Conservation (phyloP, 2,113 vertebrate genomes). For the Pluvianellus socialis region DNA sequence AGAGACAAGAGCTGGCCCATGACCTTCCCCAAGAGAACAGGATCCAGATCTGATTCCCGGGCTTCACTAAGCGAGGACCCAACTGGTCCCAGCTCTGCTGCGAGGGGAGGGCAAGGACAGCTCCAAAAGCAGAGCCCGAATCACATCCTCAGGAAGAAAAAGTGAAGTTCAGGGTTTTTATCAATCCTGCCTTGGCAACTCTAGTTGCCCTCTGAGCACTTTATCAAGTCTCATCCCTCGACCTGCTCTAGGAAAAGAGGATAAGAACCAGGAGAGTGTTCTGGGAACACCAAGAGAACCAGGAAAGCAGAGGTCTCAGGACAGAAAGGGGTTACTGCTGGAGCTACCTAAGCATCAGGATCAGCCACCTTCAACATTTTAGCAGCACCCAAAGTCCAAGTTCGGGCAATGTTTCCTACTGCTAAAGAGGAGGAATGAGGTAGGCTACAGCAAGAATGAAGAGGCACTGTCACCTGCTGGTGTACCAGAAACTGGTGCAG, state of each 20-base stretch:
- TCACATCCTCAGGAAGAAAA: not conserved
- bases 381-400: not conserved
- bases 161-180: not conserved
- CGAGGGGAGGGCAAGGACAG: not conserved
- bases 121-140: not conserved
- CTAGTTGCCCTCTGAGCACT: not conserved
- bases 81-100: not conserved
- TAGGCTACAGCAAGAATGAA: not conserved
- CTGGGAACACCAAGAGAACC: not conserved
- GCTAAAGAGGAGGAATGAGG: not conserved
- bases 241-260: not conserved
- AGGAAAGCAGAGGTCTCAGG: not conserved
- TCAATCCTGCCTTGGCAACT: not conserved
- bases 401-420: not conserved
- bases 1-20: not conserved
- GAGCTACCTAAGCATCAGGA: not conserved
- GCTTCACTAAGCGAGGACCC: not conserved
- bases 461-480: not conserved
- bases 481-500: fast-evolving
- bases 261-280: fast-evolving
- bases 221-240: not conserved
- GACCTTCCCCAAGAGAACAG: not conserved
- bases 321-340: not conserved
- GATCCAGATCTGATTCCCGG: not conserved
- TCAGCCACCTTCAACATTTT: not conserved